Base-by-base conservation (phyloP, 1,140 invertebrate genomes). In the Drosophila sp. region DNA sequence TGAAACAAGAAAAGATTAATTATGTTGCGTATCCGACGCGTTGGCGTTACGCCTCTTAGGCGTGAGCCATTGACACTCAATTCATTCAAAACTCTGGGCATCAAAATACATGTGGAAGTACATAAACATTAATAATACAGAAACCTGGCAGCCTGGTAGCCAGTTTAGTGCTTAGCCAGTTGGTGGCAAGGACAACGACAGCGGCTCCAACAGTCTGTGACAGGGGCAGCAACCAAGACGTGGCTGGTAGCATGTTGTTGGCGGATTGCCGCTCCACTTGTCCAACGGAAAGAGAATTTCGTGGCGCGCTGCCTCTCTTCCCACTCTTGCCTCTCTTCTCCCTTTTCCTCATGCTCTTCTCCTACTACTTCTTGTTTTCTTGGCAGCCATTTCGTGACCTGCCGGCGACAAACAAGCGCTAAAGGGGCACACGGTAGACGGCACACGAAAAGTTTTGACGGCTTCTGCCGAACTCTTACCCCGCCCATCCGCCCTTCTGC, bases 181-280 rank as follows among this genome's bases (percentile, higher is more conserved):
- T 34, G 51, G 11, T 36, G 38, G 46, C 65, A 70, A 70, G 58
- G 72, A 72, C 64, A 41, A 41, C 71, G 13, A 21, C 38, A 63
- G 70, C 64, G 72, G 83, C 83, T 87, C 83, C 83, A 69, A 61
- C 53, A 89, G 82, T 87, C 82, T 87, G 82, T 70, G 81, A 72
- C 81, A 80, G 53, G 46, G 41, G 40, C 40, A 18, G 38, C 58
- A 54, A n/a, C 16, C 14, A 41, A 41, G 41, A 54, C 51, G 38
- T n/a, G 40, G 38, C 27, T 36, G 38, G 18, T 40, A 51, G 59
- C 40, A 48, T 29, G 53, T 57, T 50, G 69, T 32, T 56, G 56
- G 53, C 54, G 40, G 21, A 50, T 62, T 76, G 57, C 61, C 78
- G 78, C 74, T 81, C 67, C 43, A 76, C 57, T 83, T 83, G 80